Conservation (phyloP, 2,797 vertebrate genomes). For the Amphiprion clarkii region DNA sequence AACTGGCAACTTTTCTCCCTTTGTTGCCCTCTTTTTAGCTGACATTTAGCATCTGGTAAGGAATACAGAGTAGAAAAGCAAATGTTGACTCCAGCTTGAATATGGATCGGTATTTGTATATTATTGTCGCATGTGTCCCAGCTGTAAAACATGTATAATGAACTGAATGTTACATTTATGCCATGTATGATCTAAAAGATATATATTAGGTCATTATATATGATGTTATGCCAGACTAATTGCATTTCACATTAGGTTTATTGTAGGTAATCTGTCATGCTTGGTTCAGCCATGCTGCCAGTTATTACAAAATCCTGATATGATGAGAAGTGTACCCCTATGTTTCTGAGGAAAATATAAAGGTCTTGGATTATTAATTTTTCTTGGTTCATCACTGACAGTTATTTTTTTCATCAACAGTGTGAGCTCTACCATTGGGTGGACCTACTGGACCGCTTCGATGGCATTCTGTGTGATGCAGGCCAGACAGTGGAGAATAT, state of each 20-base stretch:
- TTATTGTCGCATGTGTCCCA: not conserved
- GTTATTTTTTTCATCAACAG: constrained; percentile 72
- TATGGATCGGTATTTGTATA: not conserved
- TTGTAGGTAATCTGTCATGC: too few relatives aligned
- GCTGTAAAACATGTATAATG: not conserved
- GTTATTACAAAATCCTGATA: not conserved
- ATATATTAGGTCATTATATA: too few relatives aligned
- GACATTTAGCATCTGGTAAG: not conserved
- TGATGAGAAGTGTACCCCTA: not conserved
- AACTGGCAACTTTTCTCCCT: not conserved
- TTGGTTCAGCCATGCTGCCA: too few relatives aligned
- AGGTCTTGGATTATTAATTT: not conserved
- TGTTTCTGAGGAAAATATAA: not conserved
- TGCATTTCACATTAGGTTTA: too few relatives aligned
- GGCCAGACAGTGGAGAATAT: constrained; percentile 97
- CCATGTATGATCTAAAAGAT: not conserved
- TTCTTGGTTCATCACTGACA: not conserved
- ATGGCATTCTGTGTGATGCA: constrained; percentile 96
- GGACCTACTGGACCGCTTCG: constrained; percentile 96
- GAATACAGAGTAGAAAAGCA: not conserved
- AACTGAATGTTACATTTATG: not conserved
- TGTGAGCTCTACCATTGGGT: constrained; percentile 99
- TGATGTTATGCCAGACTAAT: not conserved
- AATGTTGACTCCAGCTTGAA: not conserved
- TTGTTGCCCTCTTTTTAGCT: not conserved